Evolutionary conservation across 2,113 vertebrate genomes (phyloP).

Genomic region (Aix galericulata): DNA sequence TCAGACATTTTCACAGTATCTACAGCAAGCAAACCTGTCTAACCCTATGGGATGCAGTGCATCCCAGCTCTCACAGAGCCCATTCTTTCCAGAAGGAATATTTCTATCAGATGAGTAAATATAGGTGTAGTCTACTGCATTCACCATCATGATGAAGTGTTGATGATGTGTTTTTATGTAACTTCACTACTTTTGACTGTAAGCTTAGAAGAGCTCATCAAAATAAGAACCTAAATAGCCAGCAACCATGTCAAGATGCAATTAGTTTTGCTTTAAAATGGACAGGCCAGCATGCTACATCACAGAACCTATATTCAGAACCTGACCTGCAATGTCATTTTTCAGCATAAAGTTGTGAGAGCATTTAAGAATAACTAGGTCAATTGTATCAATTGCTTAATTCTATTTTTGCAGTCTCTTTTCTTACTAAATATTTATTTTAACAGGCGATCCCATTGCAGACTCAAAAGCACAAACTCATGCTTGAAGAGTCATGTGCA

Average conservation of each 20-base stretch:
- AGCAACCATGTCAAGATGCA: not conserved
- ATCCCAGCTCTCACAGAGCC: not conserved
- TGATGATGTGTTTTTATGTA: not conserved
- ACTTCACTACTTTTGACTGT: not conserved
- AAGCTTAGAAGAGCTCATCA: not conserved
- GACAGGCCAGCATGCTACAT: not conserved
- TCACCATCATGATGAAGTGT: not conserved
- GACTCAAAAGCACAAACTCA: not conserved
- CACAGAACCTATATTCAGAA: not conserved
- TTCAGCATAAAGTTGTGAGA: not conserved
- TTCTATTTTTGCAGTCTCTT: not conserved
- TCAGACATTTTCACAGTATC: not conserved
- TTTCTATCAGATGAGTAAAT: not conserved
- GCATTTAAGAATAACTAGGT: not conserved
- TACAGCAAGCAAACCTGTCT: not conserved
- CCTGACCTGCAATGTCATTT: not conserved
- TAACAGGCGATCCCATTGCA: not conserved
- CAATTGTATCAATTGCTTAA: not conserved
- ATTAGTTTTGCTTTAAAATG: not conserved
- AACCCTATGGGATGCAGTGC: not conserved
- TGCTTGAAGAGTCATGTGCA: not conserved
- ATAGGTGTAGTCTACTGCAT: accelerated
- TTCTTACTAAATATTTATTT: not conserved
- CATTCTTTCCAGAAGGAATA: not conserved
- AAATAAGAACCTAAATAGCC: not conserved